Conservation (phyloP, 2,888 invertebrate species). For the Cyaniris semiargus region DNA sequence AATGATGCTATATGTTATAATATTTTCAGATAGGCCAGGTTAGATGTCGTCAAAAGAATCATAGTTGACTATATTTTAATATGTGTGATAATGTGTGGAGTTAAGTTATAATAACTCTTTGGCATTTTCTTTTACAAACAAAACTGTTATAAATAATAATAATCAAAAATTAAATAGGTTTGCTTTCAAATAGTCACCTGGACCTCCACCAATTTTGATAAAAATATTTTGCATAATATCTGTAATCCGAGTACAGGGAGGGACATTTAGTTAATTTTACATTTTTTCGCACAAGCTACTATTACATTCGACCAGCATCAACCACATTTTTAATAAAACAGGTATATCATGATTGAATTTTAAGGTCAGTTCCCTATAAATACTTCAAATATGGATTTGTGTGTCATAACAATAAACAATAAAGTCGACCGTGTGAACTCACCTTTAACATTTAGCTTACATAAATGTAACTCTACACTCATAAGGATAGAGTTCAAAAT, state of each 20-base stretch:
- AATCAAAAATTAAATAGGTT: neutral
- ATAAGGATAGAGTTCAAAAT: neutral
- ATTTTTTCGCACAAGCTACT: neutral
- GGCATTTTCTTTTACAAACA: no score
- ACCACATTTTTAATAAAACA: neutral
- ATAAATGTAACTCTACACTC: neutral
- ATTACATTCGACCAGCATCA: neutral
- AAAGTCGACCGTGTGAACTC: neutral
- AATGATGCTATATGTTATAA: neutral
- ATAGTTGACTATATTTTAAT: no score
- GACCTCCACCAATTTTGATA: no score
- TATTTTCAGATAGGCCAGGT: no score
- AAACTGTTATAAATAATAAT: no score
- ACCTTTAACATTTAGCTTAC: neutral
- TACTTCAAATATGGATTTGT: conserved; percentile 7
- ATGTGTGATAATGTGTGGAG: no score
- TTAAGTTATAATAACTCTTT: no score
- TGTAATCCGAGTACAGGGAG: no score
- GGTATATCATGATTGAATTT: neutral
- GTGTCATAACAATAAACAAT: conserved; percentile 22
- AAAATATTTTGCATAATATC: no score
- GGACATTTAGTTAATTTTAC: neutral
- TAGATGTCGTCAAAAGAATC: no score
- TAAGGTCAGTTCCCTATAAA: neutral
- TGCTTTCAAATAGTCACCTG: no score